Evolutionary conservation across 2,797 vertebrate genomes (phyloP), one percentile per base, ranked within the genome.

Genomic region (Ispidina lecontei): DNA sequence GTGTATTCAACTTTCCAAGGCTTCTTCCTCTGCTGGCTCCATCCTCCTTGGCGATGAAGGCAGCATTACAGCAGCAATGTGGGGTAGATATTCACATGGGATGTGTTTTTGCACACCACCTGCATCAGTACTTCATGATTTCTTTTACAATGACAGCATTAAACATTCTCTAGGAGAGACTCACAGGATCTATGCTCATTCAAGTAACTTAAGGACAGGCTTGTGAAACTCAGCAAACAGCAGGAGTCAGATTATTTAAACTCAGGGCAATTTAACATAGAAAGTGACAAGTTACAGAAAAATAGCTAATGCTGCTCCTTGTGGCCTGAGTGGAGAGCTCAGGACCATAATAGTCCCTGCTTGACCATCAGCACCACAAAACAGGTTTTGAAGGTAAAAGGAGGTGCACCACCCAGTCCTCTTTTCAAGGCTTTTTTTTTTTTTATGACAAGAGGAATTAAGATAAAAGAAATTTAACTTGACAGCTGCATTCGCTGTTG

Each of bases 61-160:
- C 14, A 0, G 65, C 5, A 1, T 59, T 79, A 44, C 69, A 90
- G 76, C 94, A 72, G 84, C 73, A 9, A 5, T 4, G 25, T 44
- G 72, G 69, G 78, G 65, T 33, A 63, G 84, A 91, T 71, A 91
- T 95, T 95, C 93, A 60, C 64, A 47, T 13, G 79, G 74, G 75
- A 64, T 78, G 85, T 83, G 79, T 93, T 93, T 91, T 91, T 80
- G 83, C 84, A 90, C 87, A 86, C 44, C 10, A 67, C 73, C 91
- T 89, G 73, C 89, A 70, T 93, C 84, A 62, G 81, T 87, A 93
- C 80, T 75, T 84, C 91, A 93, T 94, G 93, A 90, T 92, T 90
- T 94, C 90, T 72, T 64, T 87, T 41, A 44, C 85, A 96, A 94
- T 82, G 84, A 90, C 91, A 96, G 75, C 90, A 94, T 96, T 96